Evolutionary conservation across 2,113 vertebrate genomes (phyloP), one percentile per base, ranked within the genome.

Genomic region (Canis aureus): DNA sequence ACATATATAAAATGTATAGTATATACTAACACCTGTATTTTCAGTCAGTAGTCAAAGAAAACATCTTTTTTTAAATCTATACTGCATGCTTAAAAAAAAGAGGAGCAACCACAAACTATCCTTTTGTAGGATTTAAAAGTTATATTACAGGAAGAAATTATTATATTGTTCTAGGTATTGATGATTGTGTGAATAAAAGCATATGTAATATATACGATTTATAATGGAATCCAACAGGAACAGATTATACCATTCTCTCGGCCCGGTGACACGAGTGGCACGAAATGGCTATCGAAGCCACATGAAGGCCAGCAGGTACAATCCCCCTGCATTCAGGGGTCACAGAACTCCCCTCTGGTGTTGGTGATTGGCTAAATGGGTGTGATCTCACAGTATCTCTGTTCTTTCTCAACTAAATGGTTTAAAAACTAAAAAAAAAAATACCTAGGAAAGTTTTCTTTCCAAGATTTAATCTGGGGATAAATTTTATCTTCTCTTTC

Each of bases 231-330:
- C 98, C 99, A 99, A 99, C 99, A 99, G 99, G 99, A 99, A 99
- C 99, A 99, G 99, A 98, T 99, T 99, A 99, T 99, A 99, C 99
- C 99, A 99, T 99, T 99, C 99, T 99, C 99, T 99, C 99, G 99
- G 99, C 97, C 99, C 99, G 98, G 99, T 99, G 99, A 99, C 99
- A 99, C 99, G 99, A 99, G 99, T 99, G 99, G 99, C 99, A 99
- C 99, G 99, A 98, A 99, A 99, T 99, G 99, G 99, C 99, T 99
- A 99, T 99, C 99, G 99, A 99, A 99, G 99, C 99, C 99, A 99
- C 99, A 97, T 99, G 99, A 99, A 99, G 99, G 99, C 99, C 99
- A 99, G 99, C 99, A 99, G 99, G 99, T 99, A 99, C 99, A 98
- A 97, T 90, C 66, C 97, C 98, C 98, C 98, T 98, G 98, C 98